Conservation (phyloP, 2,888 invertebrate genomes). For the Falcaria lacertinaria region DNA sequence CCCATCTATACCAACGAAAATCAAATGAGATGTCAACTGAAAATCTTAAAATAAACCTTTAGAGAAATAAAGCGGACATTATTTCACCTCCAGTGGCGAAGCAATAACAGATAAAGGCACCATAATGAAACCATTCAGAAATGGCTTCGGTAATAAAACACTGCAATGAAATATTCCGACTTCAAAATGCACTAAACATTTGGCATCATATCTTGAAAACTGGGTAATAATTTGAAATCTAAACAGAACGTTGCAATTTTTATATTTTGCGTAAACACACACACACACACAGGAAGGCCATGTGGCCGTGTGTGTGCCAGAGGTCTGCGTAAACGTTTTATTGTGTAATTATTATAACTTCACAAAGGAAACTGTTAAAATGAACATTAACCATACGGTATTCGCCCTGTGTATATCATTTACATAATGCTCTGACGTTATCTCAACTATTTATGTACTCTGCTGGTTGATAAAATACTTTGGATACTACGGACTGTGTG, state of each 20-base stretch:
- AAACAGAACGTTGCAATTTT: background rate
- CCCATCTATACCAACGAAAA: too few species aligned
- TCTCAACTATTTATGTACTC: background rate
- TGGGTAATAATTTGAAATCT: background rate
- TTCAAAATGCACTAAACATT: background rate
- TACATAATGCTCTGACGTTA: background rate
- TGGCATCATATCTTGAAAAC: background rate
- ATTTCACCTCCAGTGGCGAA: too few species aligned
- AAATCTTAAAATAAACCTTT: too few species aligned
- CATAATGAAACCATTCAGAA: too few species aligned
- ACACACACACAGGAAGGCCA: constrained; percentile 13
- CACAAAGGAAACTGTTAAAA: constrained; percentile 49
- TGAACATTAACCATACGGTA: constrained; percentile 7
- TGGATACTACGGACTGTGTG: too few species aligned
- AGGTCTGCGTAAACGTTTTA: constrained; percentile 20
- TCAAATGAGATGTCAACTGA: too few species aligned
- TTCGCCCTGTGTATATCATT: background rate
- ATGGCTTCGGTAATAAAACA: too few species aligned
- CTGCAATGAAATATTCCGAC: background rate
- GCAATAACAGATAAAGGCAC: too few species aligned
- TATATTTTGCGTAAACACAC: background rate
- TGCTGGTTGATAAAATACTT: background rate
- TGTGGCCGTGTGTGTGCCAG: too few species aligned
- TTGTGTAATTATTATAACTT: constrained; percentile 33
- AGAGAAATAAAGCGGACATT: too few species aligned